Conservation (phyloP, 1,140 invertebrate genomes). For the Drosophila takahashii region DNA sequence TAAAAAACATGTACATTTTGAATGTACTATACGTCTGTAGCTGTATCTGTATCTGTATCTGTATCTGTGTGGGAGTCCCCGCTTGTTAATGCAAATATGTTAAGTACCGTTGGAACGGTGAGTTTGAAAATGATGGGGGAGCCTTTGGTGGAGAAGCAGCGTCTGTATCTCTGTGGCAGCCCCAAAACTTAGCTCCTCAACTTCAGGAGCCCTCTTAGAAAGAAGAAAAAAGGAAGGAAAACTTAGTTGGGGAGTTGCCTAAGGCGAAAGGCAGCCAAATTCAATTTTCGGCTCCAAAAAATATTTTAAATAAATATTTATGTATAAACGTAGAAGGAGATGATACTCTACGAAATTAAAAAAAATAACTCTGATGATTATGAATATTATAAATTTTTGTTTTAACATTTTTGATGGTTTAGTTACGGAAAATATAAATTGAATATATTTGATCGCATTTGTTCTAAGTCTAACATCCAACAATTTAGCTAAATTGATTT, state of each 20-base stretch:
- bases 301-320: background rate
- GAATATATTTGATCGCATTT: no score
- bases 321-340: background rate
- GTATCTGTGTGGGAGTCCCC: conserved; percentile 24
- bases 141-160: conserved; percentile 14
- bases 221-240: conserved; percentile 2
- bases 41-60: conserved; percentile 18
- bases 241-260: conserved; percentile 35
- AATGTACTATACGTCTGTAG: conserved; percentile 34
- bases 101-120: conserved; percentile 49
- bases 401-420: background rate
- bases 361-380: background rate
- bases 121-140: background rate
- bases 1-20: conserved; percentile 34
- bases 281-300: conserved; percentile 54
- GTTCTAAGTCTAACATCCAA: no score
- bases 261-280: conserved; percentile 56
- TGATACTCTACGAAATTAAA: conserved; percentile 18
- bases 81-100: conserved; percentile 74
- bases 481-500: background rate
- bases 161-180: conserved; percentile 22
- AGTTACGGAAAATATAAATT: no score
- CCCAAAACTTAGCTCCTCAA: conserved; percentile 42
- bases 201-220: conserved; percentile 13
- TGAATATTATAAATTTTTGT: background rate